phyloP scores from a whole-genome alignment of 2,888 invertebrate genomes.

The Ptilodon capucinus region DNA sequence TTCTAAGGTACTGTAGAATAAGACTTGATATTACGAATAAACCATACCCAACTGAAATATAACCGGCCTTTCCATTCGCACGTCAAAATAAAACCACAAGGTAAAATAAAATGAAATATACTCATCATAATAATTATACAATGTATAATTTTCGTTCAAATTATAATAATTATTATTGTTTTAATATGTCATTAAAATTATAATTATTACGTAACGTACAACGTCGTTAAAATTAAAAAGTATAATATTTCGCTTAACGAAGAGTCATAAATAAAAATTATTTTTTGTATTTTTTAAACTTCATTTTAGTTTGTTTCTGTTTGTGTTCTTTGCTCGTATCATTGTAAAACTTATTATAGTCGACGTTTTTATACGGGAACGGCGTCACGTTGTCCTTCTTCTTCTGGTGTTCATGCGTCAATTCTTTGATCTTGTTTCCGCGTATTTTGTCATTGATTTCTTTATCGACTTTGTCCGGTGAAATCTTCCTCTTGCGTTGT shows the following conservation, averaged over 20 bases:
- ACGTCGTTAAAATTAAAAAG: slow-evolving; percentile 12
- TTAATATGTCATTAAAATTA: too few relatives aligned
- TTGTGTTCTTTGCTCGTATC: slow-evolving; percentile 49
- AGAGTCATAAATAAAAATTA: slow-evolving; percentile 26
- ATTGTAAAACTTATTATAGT: slow-evolving; percentile 61
- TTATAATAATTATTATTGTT: not conserved
- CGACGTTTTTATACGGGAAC: slow-evolving; percentile 51
- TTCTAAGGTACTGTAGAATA: not conserved
- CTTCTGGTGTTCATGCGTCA: slow-evolving; percentile 21
- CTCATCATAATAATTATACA: not conserved
- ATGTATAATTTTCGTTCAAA: slow-evolving; percentile 20
- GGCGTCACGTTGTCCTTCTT: slow-evolving; percentile 35
- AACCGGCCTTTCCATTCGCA: not conserved
- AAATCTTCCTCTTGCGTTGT: slow-evolving; percentile 51
- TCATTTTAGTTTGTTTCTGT: slow-evolving; percentile 54
- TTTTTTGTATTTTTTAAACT: slow-evolving; percentile 57
- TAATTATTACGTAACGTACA: too few relatives aligned
- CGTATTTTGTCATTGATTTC: slow-evolving; percentile 13
- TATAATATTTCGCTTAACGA: slow-evolving; percentile 50
- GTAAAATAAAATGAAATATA: slow-evolving; percentile 33
- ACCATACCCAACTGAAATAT: not conserved
- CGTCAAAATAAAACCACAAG: slow-evolving; percentile 28
- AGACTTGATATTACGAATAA: not conserved
- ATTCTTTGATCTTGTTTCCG: slow-evolving; percentile 26
- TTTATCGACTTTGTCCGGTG: slow-evolving; percentile 36